These are phyloP conservation scores for Papilio protenor DNA, from an alignment of 2,888 invertebrate species.

Conservation along the genomic window DNA sequence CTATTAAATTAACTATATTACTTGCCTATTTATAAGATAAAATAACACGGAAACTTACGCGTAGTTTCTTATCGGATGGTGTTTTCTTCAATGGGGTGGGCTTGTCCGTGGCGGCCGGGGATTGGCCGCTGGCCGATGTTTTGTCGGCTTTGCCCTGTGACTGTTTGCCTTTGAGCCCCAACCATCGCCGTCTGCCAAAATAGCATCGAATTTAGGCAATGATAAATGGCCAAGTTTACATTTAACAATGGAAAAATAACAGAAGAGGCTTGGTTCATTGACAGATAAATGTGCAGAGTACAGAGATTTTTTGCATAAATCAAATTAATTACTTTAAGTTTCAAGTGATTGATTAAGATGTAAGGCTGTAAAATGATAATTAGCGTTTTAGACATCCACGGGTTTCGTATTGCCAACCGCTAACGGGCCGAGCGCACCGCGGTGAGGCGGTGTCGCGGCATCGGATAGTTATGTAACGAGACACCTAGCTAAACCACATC, in stretches of 20 bases:
- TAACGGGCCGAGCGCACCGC: neutral
- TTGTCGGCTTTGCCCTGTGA: slow-evolving; percentile 95
- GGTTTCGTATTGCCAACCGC: slow-evolving; percentile 40
- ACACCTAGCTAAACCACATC: slow-evolving; percentile 36
- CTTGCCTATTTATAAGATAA: too few species aligned
- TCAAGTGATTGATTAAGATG: neutral
- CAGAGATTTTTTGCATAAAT: neutral
- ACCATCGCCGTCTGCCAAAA: slow-evolving; percentile 92
- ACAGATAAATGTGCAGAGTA: neutral
- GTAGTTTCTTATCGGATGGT: slow-evolving; percentile 92
- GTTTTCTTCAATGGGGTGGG: slow-evolving; percentile 89
- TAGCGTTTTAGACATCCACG: slow-evolving; percentile 50
- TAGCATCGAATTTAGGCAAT: neutral
- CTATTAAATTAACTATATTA: neutral
- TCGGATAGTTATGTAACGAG: slow-evolving; percentile 35
- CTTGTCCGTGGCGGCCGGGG: slow-evolving; percentile 79
- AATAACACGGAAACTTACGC: slow-evolving; percentile 81
- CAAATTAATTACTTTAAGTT: neutral
- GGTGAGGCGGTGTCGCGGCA: neutral
- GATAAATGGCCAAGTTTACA: neutral
- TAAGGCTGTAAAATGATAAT: slow-evolving; percentile 34
- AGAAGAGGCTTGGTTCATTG: neutral
- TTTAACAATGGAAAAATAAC: neutral
- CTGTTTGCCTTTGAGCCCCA: slow-evolving; percentile 90
- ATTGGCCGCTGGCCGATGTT: slow-evolving; percentile 79